These are phyloP conservation scores for Rhinichthys klamathensis DNA, from an alignment of 2,113 vertebrate genomes.

Conservation along the genomic window DNA sequence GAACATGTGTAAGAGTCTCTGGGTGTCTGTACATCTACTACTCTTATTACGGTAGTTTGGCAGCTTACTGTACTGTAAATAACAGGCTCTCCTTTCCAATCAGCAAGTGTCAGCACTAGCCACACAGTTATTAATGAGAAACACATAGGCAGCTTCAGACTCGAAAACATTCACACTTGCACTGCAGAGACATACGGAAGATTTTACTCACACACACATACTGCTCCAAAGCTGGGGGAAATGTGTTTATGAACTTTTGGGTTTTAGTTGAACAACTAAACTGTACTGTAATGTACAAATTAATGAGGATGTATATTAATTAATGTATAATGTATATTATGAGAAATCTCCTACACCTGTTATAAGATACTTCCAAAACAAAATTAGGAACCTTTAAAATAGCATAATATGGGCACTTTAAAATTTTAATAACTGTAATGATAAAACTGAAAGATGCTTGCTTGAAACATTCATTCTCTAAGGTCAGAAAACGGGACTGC, in stretches of 20 bases:
- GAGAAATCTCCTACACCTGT: no score
- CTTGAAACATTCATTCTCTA: not conserved
- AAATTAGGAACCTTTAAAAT: no score
- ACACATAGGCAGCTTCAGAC: constrained; percentile 59
- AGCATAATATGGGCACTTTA: no score
- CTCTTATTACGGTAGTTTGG: constrained; percentile 59
- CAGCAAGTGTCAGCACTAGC: constrained; percentile 61
- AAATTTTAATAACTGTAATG: not conserved
- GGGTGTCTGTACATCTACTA: not conserved
- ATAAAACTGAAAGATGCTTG: not conserved
- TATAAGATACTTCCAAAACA: no score
- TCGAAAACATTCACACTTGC: constrained; percentile 34
- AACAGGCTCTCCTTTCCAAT: constrained; percentile 64
- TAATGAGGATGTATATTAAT: no score
- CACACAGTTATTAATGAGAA: constrained; percentile 70
- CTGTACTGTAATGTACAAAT: no score
- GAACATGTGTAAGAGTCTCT: not conserved
- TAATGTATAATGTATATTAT: no score
- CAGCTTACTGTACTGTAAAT: constrained; percentile 58
- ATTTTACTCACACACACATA: not conserved
- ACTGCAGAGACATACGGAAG: constrained; percentile 10
- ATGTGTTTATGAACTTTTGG: not conserved
- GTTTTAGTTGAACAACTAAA: not conserved
- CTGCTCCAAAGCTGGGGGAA: not conserved
- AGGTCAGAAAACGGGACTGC: not conserved